phyloP scores from a whole-genome alignment of 2,888 invertebrate genomes.

The Diabrotica balteata region DNA sequence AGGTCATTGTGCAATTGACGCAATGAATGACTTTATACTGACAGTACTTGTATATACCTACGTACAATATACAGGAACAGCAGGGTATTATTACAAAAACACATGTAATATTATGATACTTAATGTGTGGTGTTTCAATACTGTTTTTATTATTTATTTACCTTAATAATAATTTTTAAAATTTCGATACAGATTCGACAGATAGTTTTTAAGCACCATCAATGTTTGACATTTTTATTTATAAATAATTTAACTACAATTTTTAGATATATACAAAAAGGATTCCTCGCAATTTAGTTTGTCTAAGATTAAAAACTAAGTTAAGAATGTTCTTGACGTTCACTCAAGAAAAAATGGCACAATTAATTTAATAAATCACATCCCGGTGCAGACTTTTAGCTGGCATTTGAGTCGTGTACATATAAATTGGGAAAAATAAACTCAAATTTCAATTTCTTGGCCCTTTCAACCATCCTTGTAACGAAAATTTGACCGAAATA shows the following conservation, averaged over 20 bases:
- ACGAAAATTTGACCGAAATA: neutral
- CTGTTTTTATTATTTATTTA: too few relatives aligned
- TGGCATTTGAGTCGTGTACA: slow-evolving; percentile 28
- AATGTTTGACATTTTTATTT: slow-evolving; percentile 54
- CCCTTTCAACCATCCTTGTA: slow-evolving; percentile 14
- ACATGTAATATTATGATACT: too few relatives aligned
- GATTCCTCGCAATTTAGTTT: slow-evolving; percentile 33
- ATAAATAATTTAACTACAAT: slow-evolving; percentile 44
- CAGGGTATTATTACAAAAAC: too few relatives aligned
- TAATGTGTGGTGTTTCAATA: too few relatives aligned
- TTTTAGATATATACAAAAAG: slow-evolving; percentile 44
- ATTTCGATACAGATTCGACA: slow-evolving; percentile 15
- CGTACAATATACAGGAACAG: too few relatives aligned
- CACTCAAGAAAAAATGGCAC: slow-evolving; percentile 48
- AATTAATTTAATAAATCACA: slow-evolving; percentile 50
- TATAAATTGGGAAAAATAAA: slow-evolving; percentile 29
- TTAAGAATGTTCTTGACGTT: slow-evolving; percentile 41
- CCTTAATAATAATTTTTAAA: neutral
- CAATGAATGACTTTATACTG: too few relatives aligned
- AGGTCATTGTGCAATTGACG: too few relatives aligned
- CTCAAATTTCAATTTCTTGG: slow-evolving; percentile 22
- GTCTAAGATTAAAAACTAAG: slow-evolving; percentile 38
- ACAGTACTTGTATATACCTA: too few relatives aligned
- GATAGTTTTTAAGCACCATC: slow-evolving; percentile 54
- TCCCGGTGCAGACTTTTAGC: slow-evolving; percentile 41